These are phyloP conservation scores for Calyptomena viridis DNA, from an alignment of 2,113 vertebrate genomes.

Conservation along the genomic window DNA sequence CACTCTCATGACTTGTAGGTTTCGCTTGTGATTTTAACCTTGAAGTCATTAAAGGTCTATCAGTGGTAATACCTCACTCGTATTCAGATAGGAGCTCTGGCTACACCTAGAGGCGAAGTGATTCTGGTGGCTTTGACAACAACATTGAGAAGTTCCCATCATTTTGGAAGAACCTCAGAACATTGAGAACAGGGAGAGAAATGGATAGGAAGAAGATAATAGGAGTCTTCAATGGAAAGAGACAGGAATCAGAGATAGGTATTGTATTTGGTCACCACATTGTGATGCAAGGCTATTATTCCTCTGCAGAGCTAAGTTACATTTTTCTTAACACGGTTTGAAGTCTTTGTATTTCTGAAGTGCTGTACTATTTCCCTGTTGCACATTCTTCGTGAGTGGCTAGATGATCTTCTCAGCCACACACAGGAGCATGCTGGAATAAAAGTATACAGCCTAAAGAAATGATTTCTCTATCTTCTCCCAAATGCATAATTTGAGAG, in stretches of 20 bases:
- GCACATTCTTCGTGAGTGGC: neutral
- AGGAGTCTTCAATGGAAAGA: neutral
- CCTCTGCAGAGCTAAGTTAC: neutral
- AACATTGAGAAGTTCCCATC: neutral
- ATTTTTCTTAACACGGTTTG: neutral
- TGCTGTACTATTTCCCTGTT: neutral
- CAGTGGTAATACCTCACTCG: neutral
- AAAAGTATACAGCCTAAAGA: neutral
- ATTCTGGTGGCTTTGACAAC: neutral
- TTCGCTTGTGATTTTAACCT: conserved; percentile 1
- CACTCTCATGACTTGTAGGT: neutral
- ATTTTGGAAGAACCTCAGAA: neutral
- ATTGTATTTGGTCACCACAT: neutral
- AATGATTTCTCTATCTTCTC: neutral
- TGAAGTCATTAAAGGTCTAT: neutral
- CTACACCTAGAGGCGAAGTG: conserved; percentile 26
- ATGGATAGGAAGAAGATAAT: neutral
- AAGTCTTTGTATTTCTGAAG: neutral
- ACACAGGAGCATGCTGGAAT: neutral
- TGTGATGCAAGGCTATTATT: neutral
- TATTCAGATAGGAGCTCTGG: conserved; percentile 1
- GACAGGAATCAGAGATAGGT: neutral
- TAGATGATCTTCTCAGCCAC: neutral
- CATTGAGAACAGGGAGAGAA: neutral
- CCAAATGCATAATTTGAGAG: neutral